Evolutionary conservation across 2,113 vertebrate species (phyloP).

Genomic region (Chionis minor): DNA sequence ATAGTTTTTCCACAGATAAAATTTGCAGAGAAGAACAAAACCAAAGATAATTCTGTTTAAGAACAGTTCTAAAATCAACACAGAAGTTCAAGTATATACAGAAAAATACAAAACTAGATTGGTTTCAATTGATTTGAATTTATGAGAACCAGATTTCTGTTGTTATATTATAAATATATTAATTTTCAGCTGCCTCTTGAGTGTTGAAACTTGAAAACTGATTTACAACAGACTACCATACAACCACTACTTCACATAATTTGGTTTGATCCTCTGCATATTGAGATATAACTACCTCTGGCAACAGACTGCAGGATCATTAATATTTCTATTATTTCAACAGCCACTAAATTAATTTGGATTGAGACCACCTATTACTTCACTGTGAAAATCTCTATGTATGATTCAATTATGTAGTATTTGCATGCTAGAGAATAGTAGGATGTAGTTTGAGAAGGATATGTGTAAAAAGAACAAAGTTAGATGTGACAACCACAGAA

Average conservation of each 20-base stretch:
- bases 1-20: not conserved
- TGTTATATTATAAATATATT: not conserved
- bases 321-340: not conserved
- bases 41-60: not conserved
- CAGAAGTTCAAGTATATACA: accelerated
- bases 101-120: not conserved
- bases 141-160: not conserved
- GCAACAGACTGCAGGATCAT: not conserved
- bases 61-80: not conserved
- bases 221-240: not conserved
- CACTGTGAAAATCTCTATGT: not conserved
- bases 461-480: not conserved
- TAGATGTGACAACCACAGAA: not conserved
- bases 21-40: not conserved
- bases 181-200: not conserved
- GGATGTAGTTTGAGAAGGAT: not conserved
- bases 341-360: not conserved
- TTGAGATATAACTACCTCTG: not conserved
- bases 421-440: not conserved
- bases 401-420: not conserved
- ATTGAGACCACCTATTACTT: not conserved
- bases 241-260: not conserved
- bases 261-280: not conserved
- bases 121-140: not conserved
- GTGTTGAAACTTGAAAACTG: not conserved